Evolutionary conservation across 2,888 invertebrate species (phyloP), one percentile per base, ranked within the genome.

Genomic region (Ormyrus thymus): DNA sequence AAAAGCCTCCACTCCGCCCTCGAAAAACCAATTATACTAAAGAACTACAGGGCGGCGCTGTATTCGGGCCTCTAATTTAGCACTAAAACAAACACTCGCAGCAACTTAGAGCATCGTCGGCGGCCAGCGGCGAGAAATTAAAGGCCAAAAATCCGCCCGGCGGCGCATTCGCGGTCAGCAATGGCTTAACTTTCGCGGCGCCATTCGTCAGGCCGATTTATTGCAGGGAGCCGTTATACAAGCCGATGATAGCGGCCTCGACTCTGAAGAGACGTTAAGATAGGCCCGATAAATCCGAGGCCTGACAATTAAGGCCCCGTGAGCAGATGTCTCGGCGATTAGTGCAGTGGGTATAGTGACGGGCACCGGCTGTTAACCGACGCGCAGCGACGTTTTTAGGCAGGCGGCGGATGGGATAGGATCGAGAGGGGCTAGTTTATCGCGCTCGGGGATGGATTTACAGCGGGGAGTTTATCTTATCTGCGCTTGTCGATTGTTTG

Each of bases 121-220:
- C 29, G 29, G 29, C 29, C 1, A 29, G 29, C 29, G 29, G 29
- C 29, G 29, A 29, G 29, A 29, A 29, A 29, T 29, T 29, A 29
- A 29, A 29, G 29, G 29, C 29, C 29, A 29, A 29, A 29, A 29
- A 29, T 29, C 29, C 29, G 29, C 29, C 0, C n/a, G 29, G 29
- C n/a, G n/a, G 56, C 9, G 64, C 13, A 45, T 15, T 43, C n/a
- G 61, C 56, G 58, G 15, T 15, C 55, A 4, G 45, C 66, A 68
- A 61, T 70, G 70, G 70, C 68, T 68, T 56, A 70, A 75, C 69
- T 79, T 75, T 71, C 62, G 65, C 66, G 48, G 8, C 43, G 15
- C 64, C 65, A 70, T 79, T 70, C 58, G 48, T 79, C 56, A 65
- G 65, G 55, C 55, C 55, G 46, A 75, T 75, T 79, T 75, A 75